Conservation (phyloP, 2,797 vertebrate genomes). For the Eulemur albifrons region DNA sequence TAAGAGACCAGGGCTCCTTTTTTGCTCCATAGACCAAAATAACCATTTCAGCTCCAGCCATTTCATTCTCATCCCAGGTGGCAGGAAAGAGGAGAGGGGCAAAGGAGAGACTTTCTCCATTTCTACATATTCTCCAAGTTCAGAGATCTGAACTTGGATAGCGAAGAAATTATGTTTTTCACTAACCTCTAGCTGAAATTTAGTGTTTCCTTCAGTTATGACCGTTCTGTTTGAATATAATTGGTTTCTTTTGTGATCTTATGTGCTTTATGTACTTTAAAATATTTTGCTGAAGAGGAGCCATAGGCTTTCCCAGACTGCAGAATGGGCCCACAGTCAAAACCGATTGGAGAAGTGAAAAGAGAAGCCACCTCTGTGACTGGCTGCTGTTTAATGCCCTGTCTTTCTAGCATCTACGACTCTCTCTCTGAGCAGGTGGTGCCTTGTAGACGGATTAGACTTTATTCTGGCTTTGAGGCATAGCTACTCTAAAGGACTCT, state of each 20-base stretch:
- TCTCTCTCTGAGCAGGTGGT: background rate
- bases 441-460: background rate
- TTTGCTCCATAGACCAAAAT: background rate
- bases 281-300: background rate
- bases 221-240: background rate
- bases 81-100: background rate
- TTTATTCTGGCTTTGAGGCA: background rate
- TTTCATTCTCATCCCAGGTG: background rate
- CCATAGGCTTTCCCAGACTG: background rate
- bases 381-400: accelerated
- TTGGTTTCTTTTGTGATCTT: background rate
- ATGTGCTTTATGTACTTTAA: background rate
- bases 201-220: background rate
- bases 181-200: background rate
- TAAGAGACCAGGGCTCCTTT: background rate
- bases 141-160: background rate
- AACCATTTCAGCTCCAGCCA: background rate
- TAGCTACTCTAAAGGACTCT: background rate
- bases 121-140: background rate
- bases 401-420: accelerated
- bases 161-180: background rate
- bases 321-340: background rate
- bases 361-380: accelerated
- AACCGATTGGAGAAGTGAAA: no score
- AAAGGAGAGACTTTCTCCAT: background rate